Conservation (phyloP, 2,888 invertebrate species). For the Noctuana brunneofusca region DNA sequence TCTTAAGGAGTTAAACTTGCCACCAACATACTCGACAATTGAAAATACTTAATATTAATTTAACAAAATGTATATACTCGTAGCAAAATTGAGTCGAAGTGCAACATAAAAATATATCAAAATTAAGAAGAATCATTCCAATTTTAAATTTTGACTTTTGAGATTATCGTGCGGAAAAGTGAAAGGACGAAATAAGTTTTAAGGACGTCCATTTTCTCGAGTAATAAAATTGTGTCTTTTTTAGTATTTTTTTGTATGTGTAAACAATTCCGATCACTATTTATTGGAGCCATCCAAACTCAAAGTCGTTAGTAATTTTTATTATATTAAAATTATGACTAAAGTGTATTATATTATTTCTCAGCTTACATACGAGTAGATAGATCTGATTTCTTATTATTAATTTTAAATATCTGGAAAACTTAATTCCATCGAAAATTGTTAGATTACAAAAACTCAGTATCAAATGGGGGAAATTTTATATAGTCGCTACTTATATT, state of each 20-base stretch:
- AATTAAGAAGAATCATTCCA: slow-evolving; percentile 1
- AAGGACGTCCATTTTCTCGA: not conserved
- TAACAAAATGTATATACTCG: too few species aligned
- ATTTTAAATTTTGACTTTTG: not conserved
- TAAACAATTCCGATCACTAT: not conserved
- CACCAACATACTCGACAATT: too few species aligned
- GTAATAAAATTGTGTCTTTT: not conserved
- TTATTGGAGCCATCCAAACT: slow-evolving; percentile 2
- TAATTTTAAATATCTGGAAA: not conserved
- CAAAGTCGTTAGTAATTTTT: not conserved
- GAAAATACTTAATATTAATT: too few species aligned
- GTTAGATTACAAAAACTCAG: not conserved
- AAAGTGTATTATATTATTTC: not conserved
- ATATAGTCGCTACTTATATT: too few species aligned
- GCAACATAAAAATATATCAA: not conserved
- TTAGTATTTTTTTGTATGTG: too few species aligned
- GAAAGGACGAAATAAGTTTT: too few species aligned
- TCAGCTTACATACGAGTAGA: not conserved
- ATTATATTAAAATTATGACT: not conserved
- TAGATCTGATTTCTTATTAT: not conserved
- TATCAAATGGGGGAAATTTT: not conserved
- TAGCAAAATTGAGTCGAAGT: too few species aligned
- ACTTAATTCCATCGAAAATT: not conserved
- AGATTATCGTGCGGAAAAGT: not conserved
- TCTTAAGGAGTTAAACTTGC: not conserved